phyloP scores from a whole-genome alignment of 2,888 invertebrate species.

The Stratiomys singularior region DNA sequence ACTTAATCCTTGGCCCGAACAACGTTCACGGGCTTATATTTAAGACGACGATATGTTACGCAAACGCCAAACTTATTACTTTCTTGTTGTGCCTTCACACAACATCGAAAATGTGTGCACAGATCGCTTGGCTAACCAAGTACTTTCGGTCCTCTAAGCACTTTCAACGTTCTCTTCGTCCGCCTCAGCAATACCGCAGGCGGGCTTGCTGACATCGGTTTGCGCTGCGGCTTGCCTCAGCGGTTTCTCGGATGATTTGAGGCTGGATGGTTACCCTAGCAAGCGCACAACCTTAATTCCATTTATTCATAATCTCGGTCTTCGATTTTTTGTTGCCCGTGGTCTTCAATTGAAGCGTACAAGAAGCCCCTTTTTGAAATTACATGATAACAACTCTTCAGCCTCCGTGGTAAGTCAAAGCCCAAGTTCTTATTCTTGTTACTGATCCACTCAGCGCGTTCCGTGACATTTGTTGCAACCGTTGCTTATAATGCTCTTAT shows the following conservation, averaged over 20 bases:
- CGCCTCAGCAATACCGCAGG: not conserved
- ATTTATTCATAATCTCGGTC: not conserved
- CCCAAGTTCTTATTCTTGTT: constrained; percentile 17
- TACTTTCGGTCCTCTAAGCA: not conserved
- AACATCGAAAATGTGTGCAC: not conserved
- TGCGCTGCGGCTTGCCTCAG: not conserved
- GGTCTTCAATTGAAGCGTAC: not conserved
- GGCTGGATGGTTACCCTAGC: constrained; percentile 2
- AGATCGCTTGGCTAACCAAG: not conserved
- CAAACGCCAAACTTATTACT: not conserved
- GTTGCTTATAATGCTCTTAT: constrained; percentile 2
- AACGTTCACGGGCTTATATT: not conserved
- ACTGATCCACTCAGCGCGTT: not conserved
- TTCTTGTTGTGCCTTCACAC: not conserved
- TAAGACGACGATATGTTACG: not conserved
- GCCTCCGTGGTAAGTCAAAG: not conserved
- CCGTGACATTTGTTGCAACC: constrained; percentile 31
- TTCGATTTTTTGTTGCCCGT: not conserved
- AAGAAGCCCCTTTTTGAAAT: not conserved
- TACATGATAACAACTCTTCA: not conserved
- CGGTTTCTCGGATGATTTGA: constrained; percentile 15
- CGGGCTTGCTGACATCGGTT: not conserved
- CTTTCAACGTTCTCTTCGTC: not conserved
- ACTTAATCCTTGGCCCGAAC: not conserved
- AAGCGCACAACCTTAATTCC: not conserved